These are phyloP conservation scores for Tinea semifulvella DNA, from an alignment of 2,888 invertebrate species.

Conservation along the genomic window DNA sequence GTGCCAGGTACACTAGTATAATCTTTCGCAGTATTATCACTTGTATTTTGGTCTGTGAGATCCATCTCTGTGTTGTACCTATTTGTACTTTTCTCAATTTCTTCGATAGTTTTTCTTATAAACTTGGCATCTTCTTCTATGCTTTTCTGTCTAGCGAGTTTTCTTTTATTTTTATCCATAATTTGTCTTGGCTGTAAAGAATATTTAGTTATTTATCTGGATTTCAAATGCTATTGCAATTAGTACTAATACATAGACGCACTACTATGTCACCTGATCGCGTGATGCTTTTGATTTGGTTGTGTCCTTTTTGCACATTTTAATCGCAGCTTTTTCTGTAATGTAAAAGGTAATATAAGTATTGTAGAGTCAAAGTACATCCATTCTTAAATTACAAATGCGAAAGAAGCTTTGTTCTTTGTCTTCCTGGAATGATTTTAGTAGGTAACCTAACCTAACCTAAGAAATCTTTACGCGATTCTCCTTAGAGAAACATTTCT, in stretches of 20 bases:
- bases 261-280: slow-evolving; percentile 40
- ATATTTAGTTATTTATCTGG: too few relatives aligned
- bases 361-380: slow-evolving; percentile 5
- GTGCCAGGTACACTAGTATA: slow-evolving; percentile 17
- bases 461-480: too few relatives aligned
- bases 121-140: slow-evolving; percentile 58
- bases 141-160: slow-evolving; percentile 45
- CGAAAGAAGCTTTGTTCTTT: too few relatives aligned
- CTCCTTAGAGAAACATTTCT: too few relatives aligned
- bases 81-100: slow-evolving; percentile 51
- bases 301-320: not conserved
- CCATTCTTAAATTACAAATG: not conserved
- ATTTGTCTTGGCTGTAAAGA: slow-evolving; percentile 39
- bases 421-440: too few relatives aligned
- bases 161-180: slow-evolving; percentile 35
- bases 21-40: slow-evolving; percentile 28
- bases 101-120: slow-evolving; percentile 56
- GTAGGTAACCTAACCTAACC: too few relatives aligned
- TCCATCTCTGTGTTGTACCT: slow-evolving; percentile 31
- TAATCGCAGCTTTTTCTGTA: not conserved
- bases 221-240: slow-evolving; percentile 15
- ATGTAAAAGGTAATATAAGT: not conserved
- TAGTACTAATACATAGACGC: slow-evolving; percentile 15
- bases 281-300: slow-evolving; percentile 33
- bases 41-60: slow-evolving; percentile 18